Percentiles rank a stretch among this genome's conserved stretches.
phyloP scores from a whole-genome alignment of 2,113 vertebrate genomes.

The Myodes glareolus region DNA sequence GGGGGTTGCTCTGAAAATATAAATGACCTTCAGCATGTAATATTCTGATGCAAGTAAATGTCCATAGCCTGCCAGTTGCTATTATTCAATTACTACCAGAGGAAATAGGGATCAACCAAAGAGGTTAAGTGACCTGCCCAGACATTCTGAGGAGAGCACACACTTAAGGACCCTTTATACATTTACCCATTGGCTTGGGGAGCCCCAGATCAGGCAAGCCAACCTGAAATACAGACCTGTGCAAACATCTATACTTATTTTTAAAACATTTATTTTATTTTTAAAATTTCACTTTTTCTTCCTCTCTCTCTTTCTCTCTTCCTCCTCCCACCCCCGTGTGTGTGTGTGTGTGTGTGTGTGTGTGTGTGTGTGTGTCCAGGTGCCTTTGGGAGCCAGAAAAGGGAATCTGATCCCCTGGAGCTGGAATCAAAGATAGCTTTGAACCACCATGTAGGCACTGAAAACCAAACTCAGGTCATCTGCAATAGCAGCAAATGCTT shows the following conservation, averaged over 20 bases:
- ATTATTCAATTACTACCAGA: constrained; percentile 26
- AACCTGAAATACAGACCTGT: not conserved
- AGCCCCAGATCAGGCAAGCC: not conserved
- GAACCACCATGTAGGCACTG: not conserved
- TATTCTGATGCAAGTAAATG: constrained; percentile 13
- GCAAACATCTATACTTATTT: not conserved
- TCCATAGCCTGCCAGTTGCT: not conserved
- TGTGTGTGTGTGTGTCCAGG: not conserved
- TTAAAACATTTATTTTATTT: not conserved
- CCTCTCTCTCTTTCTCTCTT: not conserved
- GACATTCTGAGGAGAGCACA: not conserved
- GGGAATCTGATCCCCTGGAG: not conserved
- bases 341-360: not conserved
- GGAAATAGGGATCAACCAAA: constrained; percentile 14
- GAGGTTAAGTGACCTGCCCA: not conserved
- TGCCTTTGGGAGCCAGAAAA: not conserved
- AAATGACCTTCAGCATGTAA: not conserved
- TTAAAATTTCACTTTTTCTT: not conserved
- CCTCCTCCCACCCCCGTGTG: accelerated
- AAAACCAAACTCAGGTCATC: not conserved
- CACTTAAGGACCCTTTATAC: not conserved
- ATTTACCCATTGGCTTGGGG: not conserved
- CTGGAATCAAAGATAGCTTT: not conserved
- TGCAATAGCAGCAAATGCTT: not conserved
- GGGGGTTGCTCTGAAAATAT: not conserved